These are phyloP conservation scores for Actinostola sp. DNA, from an alignment of 92 coral and sea anemone species.

Conservation along the genomic window DNA sequence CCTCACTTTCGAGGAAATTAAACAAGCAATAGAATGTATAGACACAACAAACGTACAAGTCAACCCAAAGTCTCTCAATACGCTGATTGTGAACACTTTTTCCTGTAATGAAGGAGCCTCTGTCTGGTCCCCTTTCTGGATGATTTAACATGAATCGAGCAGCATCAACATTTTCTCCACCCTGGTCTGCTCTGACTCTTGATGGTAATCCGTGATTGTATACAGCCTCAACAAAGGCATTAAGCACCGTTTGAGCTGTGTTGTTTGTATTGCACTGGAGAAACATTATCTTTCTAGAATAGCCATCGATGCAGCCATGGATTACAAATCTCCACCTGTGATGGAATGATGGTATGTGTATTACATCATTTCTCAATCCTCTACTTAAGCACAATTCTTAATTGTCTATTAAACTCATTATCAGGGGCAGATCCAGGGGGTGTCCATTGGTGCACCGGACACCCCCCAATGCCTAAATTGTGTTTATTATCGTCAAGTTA, in stretches of 20 bases:
- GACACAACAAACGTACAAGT: conserved; percentile 60
- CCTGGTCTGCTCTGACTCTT: conserved; percentile 68
- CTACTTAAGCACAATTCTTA: no score
- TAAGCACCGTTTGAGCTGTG: conserved; percentile 54
- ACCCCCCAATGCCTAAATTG: no score
- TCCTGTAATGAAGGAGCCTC: conserved; percentile 68
- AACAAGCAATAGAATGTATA: conserved; percentile 56
- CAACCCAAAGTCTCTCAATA: conserved; percentile 66
- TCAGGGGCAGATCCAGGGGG: no score
- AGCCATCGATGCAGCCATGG: conserved; percentile 66
- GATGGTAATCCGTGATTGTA: conserved; percentile 55
- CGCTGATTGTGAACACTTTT: conserved; percentile 61
- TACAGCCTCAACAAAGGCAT: conserved; percentile 54
- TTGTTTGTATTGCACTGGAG: conserved; percentile 60
- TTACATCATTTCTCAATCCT: background rate
- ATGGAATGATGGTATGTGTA: conserved; percentile 1
- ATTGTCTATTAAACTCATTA: no score
- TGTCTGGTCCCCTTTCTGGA: conserved; percentile 69
- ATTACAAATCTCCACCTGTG: conserved; percentile 65
- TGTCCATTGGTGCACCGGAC: no score
- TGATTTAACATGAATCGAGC: conserved; percentile 66
- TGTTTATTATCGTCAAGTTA: no score
- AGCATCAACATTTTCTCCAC: conserved; percentile 70
- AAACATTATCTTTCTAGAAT: conserved; percentile 54
- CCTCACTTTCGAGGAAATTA: conserved; percentile 56